These are phyloP conservation scores for Rhodinocichla rosea DNA, from an alignment of 2,113 vertebrate genomes.

Conservation along the genomic window DNA sequence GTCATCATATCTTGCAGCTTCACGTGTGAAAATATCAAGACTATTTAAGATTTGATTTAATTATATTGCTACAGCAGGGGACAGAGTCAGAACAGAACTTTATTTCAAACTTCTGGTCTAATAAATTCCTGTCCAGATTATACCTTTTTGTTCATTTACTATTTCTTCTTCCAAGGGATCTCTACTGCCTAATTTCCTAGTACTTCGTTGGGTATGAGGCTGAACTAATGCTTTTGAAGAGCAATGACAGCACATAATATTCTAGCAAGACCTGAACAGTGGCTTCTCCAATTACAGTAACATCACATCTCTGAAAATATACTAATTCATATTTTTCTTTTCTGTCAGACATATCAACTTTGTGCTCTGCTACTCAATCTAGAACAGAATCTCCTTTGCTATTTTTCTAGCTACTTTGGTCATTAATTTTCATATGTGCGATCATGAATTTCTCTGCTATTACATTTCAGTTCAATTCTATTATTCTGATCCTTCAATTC, in stretches of 20 bases:
- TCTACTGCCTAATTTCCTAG: background rate
- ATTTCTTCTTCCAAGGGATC: background rate
- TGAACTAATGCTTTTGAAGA: background rate
- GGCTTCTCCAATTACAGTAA: background rate
- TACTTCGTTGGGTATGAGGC: fast-evolving
- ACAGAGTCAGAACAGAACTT: background rate
- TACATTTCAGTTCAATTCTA: background rate
- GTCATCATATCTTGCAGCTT: background rate
- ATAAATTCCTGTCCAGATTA: background rate
- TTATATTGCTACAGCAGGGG: background rate
- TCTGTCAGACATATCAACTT: background rate
- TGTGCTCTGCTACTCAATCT: background rate
- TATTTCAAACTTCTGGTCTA: background rate
- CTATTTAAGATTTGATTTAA: background rate
- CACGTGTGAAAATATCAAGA: background rate
- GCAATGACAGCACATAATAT: background rate
- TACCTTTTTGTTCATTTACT: background rate
- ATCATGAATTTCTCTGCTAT: background rate
- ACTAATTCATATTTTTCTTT: background rate
- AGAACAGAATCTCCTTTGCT: background rate
- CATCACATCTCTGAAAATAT: background rate
- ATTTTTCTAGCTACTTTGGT: background rate
- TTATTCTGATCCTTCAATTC: background rate
- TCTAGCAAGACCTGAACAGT: background rate
- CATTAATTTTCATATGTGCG: background rate